phyloP scores from a whole-genome alignment of 2,797 vertebrate genomes.

The Bradypus variegatus region DNA sequence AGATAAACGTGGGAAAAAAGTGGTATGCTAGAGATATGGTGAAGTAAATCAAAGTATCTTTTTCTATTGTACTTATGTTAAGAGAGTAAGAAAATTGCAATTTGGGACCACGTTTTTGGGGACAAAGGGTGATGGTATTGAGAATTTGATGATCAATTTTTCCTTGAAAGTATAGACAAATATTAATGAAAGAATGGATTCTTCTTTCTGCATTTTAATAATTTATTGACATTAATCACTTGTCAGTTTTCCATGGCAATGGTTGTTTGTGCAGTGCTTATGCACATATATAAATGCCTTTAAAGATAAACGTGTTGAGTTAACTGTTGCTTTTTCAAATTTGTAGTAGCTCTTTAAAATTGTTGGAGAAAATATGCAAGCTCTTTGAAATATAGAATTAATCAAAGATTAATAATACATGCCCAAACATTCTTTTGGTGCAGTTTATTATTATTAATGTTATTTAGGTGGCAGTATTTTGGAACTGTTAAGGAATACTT shows the following conservation, averaged over 20 bases:
- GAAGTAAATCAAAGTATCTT: background rate
- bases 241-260: background rate
- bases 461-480: constrained; percentile 12
- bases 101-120: background rate
- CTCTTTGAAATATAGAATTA: background rate
- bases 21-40: background rate
- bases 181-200: constrained; percentile 1
- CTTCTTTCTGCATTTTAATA: background rate
- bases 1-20: background rate
- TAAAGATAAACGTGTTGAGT: background rate
- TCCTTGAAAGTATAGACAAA: background rate
- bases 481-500: background rate
- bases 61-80: background rate
- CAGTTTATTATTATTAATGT: background rate
- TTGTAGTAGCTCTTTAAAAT: background rate
- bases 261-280: background rate
- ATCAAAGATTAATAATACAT: background rate
- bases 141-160: background rate
- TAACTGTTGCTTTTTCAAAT: background rate
- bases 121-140: background rate
- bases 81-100: background rate
- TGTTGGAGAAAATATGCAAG: background rate
- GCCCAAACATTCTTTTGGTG: too few relatives aligned
- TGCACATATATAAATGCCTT: background rate
- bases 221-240: background rate